Percentiles rank a stretch among this genome's conserved stretches.
These are phyloP conservation scores for Patella pellucida DNA, from an alignment of 2,888 invertebrate species.

Conservation along the genomic window DNA sequence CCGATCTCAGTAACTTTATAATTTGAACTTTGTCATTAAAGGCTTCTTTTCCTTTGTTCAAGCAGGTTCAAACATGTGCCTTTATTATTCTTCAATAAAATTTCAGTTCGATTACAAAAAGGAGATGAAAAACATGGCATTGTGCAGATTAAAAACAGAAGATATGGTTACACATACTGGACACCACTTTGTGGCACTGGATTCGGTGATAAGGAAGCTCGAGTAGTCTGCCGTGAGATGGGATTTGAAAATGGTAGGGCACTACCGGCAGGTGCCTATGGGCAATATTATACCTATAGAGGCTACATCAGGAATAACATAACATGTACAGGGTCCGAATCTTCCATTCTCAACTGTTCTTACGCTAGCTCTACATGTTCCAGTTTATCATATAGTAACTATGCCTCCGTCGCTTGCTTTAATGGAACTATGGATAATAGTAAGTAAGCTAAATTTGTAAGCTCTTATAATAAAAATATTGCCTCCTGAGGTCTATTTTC, in stretches of 20 bases:
- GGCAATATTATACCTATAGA: conserved; percentile 39
- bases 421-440: conserved; percentile 47
- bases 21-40: neutral
- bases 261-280: conserved; percentile 51
- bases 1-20: neutral
- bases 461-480: no score
- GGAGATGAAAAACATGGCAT: conserved; percentile 55
- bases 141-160: conserved; percentile 46
- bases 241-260: conserved; percentile 45
- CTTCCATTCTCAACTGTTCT: conserved; percentile 44
- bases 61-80: neutral
- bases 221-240: conserved; percentile 50
- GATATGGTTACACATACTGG: conserved; percentile 45
- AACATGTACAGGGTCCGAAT: conserved; percentile 48
- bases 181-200: conserved; percentile 55
- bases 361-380: conserved; percentile 43
- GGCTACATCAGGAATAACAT: conserved; percentile 48
- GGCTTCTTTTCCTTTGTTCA: neutral
- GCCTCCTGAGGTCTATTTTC: no score
- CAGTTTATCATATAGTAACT: conserved; percentile 47
- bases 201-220: conserved; percentile 50
- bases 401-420: conserved; percentile 56
- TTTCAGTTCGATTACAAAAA: conserved; percentile 42
- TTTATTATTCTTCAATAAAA: conserved; percentile 14
- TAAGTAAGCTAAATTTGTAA: conserved; percentile 21